Evolutionary conservation across 23 tunicate species (phyloP).

Genomic region (Trididemnum clinides): DNA sequence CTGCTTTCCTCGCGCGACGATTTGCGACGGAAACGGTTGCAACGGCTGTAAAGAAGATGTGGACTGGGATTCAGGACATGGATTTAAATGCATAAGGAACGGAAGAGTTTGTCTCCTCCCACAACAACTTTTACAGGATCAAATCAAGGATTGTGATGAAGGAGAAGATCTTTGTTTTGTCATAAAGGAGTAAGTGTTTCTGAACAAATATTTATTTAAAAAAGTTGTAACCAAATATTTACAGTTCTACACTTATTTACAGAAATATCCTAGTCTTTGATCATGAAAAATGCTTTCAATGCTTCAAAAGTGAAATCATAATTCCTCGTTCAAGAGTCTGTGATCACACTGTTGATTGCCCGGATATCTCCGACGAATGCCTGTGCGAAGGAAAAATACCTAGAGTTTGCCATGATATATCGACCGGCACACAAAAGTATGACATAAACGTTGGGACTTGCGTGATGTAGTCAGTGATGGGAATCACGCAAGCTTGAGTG

Average conservation of each 20-base stretch:
- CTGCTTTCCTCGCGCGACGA: slow-evolving; percentile 48
- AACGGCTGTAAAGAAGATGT: slow-evolving; percentile 68
- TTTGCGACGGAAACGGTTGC: slow-evolving; percentile 79
- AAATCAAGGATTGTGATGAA: slow-evolving; percentile 79
- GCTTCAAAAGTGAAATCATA: slow-evolving; percentile 45
- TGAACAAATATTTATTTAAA: no score
- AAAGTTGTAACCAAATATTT: no score
- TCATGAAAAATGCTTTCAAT: slow-evolving; percentile 46
- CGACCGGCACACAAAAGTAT: no score
- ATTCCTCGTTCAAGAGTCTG: slow-evolving; percentile 59
- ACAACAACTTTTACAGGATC: slow-evolving; percentile 64
- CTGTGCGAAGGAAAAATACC: slow-evolving; percentile 53
- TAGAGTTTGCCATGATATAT: slow-evolving; percentile 38
- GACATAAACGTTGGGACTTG: no score
- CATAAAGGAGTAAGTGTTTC: slow-evolving; percentile 20
- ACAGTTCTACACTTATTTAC: no score
- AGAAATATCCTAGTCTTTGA: no score
- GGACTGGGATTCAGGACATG: slow-evolving; percentile 83
- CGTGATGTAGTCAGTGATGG: no score
- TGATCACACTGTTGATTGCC: slow-evolving; percentile 74
- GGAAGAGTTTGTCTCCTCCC: slow-evolving; percentile 72
- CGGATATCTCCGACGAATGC: slow-evolving; percentile 92
- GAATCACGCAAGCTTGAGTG: no score
- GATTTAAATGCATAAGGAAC: slow-evolving; percentile 76
- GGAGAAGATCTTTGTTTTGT: slow-evolving; percentile 78